A percentile compares a stretch with the other conserved stretches of the same genome.
Evolutionary conservation across 2,888 invertebrate species (phyloP).

Genomic region (Eustalomyia histrio): DNA sequence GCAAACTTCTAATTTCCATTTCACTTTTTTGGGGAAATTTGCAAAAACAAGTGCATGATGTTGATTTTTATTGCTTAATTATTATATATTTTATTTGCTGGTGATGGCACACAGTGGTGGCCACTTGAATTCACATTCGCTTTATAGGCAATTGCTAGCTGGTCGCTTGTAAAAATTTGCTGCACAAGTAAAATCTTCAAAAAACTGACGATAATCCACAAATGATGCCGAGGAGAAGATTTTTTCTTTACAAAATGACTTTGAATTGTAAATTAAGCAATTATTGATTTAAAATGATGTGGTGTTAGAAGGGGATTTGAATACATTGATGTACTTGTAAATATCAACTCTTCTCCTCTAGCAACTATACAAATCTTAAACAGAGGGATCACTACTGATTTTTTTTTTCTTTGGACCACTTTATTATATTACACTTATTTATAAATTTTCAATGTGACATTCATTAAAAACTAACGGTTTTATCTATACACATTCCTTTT

Average conservation of each 20-base stretch:
- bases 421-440: no score
- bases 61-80: constrained; percentile 10
- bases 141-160: constrained; percentile 37
- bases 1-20: constrained; percentile 30
- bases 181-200: constrained; percentile 40
- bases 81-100: background rate
- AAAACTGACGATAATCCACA: constrained; percentile 12
- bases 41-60: constrained; percentile 17
- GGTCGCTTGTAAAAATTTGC: constrained; percentile 31
- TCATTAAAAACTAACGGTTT: constrained; percentile 52
- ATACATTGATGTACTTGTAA: constrained; percentile 15
- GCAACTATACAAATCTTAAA: background rate
- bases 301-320: background rate
- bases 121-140: constrained; percentile 35
- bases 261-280: constrained; percentile 56
- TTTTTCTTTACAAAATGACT: constrained; percentile 30
- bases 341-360: background rate
- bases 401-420: background rate
- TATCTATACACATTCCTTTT: background rate
- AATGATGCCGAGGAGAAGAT: constrained; percentile 13
- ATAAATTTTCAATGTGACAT: constrained; percentile 35
- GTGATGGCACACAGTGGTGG: constrained; percentile 18
- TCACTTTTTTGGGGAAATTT: constrained; percentile 23
- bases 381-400: background rate
- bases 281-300: constrained; percentile 37